phyloP scores from a whole-genome alignment of 2,888 invertebrate species.

The Heliconius aoede region DNA sequence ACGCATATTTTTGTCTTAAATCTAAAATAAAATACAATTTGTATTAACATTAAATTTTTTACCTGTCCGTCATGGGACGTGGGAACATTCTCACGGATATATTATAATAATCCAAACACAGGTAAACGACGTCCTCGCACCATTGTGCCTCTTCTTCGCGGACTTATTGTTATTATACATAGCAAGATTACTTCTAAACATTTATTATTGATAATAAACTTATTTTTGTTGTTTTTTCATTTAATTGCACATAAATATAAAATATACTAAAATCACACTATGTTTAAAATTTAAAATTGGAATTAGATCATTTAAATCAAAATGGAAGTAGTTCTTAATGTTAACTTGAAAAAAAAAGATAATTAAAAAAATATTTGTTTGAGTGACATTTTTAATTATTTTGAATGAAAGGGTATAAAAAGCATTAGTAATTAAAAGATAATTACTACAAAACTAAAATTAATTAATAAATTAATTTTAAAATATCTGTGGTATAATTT shows the following conservation, averaged over 20 bases:
- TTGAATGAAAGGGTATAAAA: too few species aligned
- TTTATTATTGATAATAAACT: conserved; percentile 4
- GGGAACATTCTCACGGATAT: conserved; percentile 73
- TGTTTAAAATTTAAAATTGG: neutral
- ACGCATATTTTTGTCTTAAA: neutral
- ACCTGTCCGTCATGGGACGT: conserved; percentile 54
- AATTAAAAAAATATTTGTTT: too few species aligned
- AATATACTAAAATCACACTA: neutral
- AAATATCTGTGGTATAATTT: neutral
- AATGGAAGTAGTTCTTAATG: too few species aligned
- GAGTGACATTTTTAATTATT: too few species aligned
- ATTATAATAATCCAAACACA: conserved; percentile 55
- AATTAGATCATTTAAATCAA: too few species aligned
- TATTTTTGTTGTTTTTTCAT: neutral
- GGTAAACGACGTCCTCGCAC: conserved; percentile 47
- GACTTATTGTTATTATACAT: conserved; percentile 25
- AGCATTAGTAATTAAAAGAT: too few species aligned
- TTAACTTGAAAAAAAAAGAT: too few species aligned
- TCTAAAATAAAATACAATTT: neutral
- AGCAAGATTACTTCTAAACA: conserved; percentile 27
- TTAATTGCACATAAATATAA: neutral
- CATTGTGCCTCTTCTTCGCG: conserved; percentile 42
- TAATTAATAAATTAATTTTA: neutral
- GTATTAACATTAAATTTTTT: conserved; percentile 11
- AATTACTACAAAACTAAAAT: too few species aligned